A percentile compares a stretch with the other conserved stretches of the same genome.
These are phyloP conservation scores for Graptemys geographica DNA, from an alignment of 2,797 vertebrate species.

Conservation along the genomic window DNA sequence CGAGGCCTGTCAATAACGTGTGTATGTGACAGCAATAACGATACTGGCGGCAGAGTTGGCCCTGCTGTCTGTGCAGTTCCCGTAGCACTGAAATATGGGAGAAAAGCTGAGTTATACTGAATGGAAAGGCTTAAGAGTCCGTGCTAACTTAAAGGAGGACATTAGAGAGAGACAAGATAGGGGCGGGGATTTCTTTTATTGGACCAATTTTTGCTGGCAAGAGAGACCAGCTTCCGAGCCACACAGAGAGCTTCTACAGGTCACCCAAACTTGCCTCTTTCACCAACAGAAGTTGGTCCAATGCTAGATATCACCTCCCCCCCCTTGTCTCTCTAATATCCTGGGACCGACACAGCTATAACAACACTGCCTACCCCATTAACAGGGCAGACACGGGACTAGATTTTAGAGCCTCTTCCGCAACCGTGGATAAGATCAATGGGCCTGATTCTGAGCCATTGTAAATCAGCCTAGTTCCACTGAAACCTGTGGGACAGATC, in stretches of 20 bases:
- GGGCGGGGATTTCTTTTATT: not conserved
- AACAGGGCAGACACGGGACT: not conserved
- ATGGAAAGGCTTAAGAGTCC: not conserved
- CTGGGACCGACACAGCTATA: not conserved
- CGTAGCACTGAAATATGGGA: not conserved
- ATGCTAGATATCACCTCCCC: not conserved
- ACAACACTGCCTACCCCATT: not conserved
- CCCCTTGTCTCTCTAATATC: not conserved
- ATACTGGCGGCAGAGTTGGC: slow-evolving; percentile 25
- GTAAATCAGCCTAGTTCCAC: accelerated
- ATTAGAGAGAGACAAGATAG: not conserved
- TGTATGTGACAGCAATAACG: slow-evolving; percentile 56
- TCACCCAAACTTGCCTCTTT: not conserved
- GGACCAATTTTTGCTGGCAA: not conserved
- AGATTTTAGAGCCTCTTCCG: not conserved
- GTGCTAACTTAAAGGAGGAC: accelerated
- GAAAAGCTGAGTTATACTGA: accelerated
- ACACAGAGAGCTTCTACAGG: not conserved
- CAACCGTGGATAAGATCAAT: accelerated
- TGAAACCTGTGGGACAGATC: not conserved
- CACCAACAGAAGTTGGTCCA: not conserved
- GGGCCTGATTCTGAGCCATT: not conserved
- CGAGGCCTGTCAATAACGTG: slow-evolving; percentile 43
- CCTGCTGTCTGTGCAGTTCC: slow-evolving; percentile 18
- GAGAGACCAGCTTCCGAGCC: too few relatives aligned